These are phyloP conservation scores for Clitarchus hookeri DNA, from an alignment of 2,888 invertebrate genomes.

Conservation along the genomic window DNA sequence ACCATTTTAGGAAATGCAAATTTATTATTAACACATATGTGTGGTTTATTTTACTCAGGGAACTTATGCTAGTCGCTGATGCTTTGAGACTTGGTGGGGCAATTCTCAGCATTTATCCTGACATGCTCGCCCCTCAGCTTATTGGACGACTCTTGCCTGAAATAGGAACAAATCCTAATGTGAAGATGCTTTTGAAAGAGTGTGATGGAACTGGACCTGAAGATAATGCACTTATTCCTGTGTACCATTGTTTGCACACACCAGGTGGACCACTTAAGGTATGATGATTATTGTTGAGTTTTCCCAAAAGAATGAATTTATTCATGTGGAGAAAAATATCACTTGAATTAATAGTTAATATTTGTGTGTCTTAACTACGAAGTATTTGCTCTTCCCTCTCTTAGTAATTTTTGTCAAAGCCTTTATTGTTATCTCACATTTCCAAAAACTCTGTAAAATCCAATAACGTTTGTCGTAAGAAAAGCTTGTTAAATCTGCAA, in stretches of 20 bases:
- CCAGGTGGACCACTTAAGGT: slow-evolving; percentile 98
- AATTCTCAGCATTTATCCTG: slow-evolving; percentile 86
- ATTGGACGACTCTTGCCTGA: slow-evolving; percentile 92
- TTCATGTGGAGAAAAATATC: too few relatives aligned
- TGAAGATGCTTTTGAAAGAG: slow-evolving; percentile 84
- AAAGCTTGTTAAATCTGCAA: too few relatives aligned
- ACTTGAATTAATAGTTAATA: too few relatives aligned
- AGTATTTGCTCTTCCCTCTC: too few relatives aligned
- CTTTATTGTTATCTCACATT: too few relatives aligned
- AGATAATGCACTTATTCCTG: slow-evolving; percentile 88
- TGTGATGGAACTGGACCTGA: slow-evolving; percentile 88
- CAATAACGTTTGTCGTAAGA: too few relatives aligned
- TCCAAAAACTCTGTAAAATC: too few relatives aligned
- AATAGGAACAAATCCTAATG: slow-evolving; percentile 78
- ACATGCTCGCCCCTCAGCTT: slow-evolving; percentile 95
- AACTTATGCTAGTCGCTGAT: slow-evolving; percentile 90
- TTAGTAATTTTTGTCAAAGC: too few relatives aligned
- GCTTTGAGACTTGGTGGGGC: slow-evolving; percentile 93
- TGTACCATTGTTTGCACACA: slow-evolving; percentile 95
- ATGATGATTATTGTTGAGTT: slow-evolving; percentile 32
- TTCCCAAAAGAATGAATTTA: too few relatives aligned
- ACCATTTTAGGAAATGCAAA: too few relatives aligned
- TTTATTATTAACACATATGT: background rate
- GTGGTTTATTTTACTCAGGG: slow-evolving; percentile 58
- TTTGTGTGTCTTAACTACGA: too few relatives aligned